Percentiles rank a stretch among this genome's conserved stretches.
Conservation (phyloP, 1,140 invertebrate genomes). For the Listronotus oregonensis region DNA sequence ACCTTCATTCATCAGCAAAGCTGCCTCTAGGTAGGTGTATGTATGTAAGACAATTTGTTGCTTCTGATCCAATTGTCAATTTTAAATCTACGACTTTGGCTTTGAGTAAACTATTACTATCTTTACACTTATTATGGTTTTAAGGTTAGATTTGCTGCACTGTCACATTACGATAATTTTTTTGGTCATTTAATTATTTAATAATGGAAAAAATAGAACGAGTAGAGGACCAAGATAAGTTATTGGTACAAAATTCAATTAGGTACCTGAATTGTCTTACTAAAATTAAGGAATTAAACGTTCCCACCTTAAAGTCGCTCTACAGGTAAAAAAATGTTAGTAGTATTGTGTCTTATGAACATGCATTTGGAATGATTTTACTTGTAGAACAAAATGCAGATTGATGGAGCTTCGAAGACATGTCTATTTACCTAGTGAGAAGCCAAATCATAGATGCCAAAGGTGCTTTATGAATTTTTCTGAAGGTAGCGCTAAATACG, state of each 20-base stretch:
- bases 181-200: too few relatives aligned
- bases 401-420: conserved; percentile 23
- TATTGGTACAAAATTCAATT: conserved; percentile 16
- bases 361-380: background rate
- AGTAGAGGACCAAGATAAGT: conserved; percentile 22
- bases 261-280: conserved; percentile 16
- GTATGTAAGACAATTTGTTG: too few relatives aligned
- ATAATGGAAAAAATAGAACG: conserved; percentile 12
- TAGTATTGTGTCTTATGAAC: background rate
- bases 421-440: conserved; percentile 1
- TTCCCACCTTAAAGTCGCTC: conserved; percentile 21
- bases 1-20: too few relatives aligned
- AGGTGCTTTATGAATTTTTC: conserved; percentile 24
- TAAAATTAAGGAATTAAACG: conserved; percentile 7
- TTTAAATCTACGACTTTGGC: too few relatives aligned
- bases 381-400: conserved; percentile 24
- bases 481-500: conserved; percentile 8
- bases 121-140: too few relatives aligned
- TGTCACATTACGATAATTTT: too few relatives aligned
- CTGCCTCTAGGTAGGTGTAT: too few relatives aligned
- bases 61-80: too few relatives aligned
- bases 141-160: too few relatives aligned
- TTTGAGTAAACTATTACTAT: too few relatives aligned
- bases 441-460: conserved; percentile 15
- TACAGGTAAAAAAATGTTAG: conserved; percentile 8